Evolutionary conservation across 1,140 invertebrate species (phyloP).

Genomic region (Drosophila sucinea): DNA sequence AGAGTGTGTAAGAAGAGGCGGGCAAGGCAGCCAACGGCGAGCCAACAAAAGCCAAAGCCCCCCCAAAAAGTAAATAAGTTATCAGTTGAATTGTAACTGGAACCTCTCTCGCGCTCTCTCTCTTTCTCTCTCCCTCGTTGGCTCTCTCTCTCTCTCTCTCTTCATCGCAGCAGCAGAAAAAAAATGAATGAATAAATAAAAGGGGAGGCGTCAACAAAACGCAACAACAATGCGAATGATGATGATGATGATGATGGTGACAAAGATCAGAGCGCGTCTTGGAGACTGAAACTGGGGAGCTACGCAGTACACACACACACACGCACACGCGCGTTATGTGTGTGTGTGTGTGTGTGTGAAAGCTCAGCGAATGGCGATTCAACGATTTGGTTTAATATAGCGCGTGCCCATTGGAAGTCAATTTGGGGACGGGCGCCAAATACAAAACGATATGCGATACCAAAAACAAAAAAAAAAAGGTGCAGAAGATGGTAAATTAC

Average conservation of each 20-base stretch:
- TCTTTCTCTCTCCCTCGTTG: not conserved
- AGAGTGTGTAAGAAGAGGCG: constrained; percentile 1
- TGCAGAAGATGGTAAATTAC: not conserved
- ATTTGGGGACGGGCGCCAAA: constrained; percentile 36
- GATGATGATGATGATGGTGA: constrained; percentile 40
- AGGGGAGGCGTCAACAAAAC: constrained; percentile 75
- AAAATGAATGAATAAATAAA: constrained; percentile 64
- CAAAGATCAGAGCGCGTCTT: constrained; percentile 71
- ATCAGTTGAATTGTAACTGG: constrained; percentile 77
- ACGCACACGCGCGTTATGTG: no score
- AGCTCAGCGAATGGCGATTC: constrained; percentile 64
- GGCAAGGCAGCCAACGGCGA: constrained; percentile 46
- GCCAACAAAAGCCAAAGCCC: constrained; percentile 61
- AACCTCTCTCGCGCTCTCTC: constrained; percentile 40
- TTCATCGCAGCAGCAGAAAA: constrained; percentile 16
- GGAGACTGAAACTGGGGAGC: constrained; percentile 53
- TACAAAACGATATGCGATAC: not conserved
- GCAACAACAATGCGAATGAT: constrained; percentile 35
- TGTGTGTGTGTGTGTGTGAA: constrained; percentile 35
- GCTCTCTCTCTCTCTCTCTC: constrained; percentile 6
- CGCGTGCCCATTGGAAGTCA: constrained; percentile 56
- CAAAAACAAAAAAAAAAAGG: not conserved
- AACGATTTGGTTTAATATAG: constrained; percentile 51
- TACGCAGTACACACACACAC: constrained; percentile 26
- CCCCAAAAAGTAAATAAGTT: constrained; percentile 75